Conservation (phyloP, 2,888 invertebrate genomes). For the Lasioglossum malachurum region DNA sequence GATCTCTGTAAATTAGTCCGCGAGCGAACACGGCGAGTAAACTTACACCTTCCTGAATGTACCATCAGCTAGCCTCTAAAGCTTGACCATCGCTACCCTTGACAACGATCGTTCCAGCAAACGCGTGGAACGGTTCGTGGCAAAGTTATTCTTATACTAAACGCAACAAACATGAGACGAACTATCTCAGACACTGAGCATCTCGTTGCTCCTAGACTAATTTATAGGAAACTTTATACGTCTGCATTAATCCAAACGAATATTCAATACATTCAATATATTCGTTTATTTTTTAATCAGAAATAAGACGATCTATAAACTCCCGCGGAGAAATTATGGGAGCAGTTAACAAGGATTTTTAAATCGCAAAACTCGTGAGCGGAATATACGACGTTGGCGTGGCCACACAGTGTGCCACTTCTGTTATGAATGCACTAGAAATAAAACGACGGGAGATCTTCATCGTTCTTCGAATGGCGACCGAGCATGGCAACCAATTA, state of each 20-base stretch:
- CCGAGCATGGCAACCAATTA: conserved; percentile 71
- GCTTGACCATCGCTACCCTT: background rate
- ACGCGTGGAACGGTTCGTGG: background rate
- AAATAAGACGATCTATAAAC: background rate
- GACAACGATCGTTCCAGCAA: background rate
- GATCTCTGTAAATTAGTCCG: conserved; percentile 76
- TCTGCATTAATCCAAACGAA: background rate
- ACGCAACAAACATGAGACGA: background rate
- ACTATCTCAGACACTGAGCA: background rate
- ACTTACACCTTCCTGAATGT: conserved; percentile 48
- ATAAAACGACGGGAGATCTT: conserved; percentile 65
- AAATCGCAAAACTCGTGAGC: background rate
- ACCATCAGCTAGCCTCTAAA: background rate
- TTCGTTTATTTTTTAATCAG: background rate
- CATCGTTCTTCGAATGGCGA: conserved; percentile 65
- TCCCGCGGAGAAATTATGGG: background rate
- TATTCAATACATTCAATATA: background rate
- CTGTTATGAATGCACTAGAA: conserved; percentile 68
- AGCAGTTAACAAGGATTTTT: conserved; percentile 7
- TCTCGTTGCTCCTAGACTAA: background rate
- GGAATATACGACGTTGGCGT: conserved; percentile 33
- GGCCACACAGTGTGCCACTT: conserved; percentile 58
- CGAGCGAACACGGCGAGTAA: conserved; percentile 45
- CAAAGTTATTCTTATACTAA: background rate
- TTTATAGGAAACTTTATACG: background rate